Conservation (phyloP, 2,113 vertebrate species). For the Diphyllodes magnificus region DNA sequence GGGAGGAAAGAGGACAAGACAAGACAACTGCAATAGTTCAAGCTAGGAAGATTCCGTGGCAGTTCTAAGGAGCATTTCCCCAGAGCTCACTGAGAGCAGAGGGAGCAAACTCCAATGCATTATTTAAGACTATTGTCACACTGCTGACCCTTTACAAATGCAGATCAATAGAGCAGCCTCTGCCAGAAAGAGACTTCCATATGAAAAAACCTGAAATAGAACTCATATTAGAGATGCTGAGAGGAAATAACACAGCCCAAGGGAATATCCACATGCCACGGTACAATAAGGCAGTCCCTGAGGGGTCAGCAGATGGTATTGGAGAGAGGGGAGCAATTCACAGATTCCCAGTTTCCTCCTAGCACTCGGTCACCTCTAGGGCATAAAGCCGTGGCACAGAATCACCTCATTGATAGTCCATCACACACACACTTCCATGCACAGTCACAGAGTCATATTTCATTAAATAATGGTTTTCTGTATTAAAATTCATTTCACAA, state of each 20-base stretch:
- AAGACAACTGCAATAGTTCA: not conserved
- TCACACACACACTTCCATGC: not conserved
- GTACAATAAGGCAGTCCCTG: not conserved
- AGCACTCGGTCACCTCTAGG: not conserved
- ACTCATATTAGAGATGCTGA: not conserved
- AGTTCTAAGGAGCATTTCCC: not conserved
- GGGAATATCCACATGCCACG: not conserved
- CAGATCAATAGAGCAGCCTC: not conserved
- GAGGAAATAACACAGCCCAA: not conserved
- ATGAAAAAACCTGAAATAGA: not conserved
- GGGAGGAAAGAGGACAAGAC: not conserved
- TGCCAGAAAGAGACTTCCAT: not conserved
- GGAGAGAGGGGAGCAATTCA: not conserved
- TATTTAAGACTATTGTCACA: not conserved
- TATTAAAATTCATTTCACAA: not conserved
- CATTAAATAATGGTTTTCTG: not conserved
- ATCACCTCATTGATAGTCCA: rapidly evolving
- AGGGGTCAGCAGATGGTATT: not conserved
- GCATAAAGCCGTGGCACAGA: not conserved
- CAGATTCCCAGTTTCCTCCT: not conserved
- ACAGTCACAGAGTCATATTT: not conserved
- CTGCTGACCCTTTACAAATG: not conserved
- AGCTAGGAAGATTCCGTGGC: not conserved
- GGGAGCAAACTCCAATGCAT: not conserved
- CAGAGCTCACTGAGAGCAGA: not conserved